These are phyloP conservation scores for Eleutherodactylus coqui DNA, from an alignment of 2,797 vertebrate species.

Conservation along the genomic window DNA sequence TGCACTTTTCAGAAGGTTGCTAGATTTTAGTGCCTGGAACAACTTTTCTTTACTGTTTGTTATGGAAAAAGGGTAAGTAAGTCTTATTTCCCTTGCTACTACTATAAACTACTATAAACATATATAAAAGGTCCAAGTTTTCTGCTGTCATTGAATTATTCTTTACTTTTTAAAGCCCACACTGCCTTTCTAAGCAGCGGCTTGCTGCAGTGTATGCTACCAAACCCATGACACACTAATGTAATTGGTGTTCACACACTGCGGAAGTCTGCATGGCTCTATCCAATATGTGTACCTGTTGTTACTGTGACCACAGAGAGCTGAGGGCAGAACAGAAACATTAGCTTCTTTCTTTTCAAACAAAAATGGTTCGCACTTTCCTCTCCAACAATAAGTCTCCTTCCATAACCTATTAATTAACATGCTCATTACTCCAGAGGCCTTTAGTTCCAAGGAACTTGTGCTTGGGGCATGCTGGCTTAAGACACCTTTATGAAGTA, in stretches of 20 bases:
- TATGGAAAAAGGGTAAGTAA: background rate
- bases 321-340: conserved; percentile 54
- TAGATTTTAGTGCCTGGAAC: background rate
- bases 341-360: conserved; percentile 59
- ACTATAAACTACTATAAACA: no score
- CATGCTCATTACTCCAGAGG: conserved; percentile 56
- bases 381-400: conserved; percentile 58
- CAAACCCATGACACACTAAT: background rate
- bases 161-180: background rate
- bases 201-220: background rate
- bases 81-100: background rate
- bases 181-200: background rate
- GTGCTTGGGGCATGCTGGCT: conserved; percentile 61
- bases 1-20: background rate
- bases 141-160: background rate
- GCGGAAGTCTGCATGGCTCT: conserved; percentile 30
- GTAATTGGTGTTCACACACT: conserved; percentile 33
- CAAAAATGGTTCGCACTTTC: conserved; percentile 61
- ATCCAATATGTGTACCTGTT: conserved; percentile 54
- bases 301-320: conserved; percentile 56
- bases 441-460: conserved; percentile 60
- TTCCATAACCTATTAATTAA: conserved; percentile 63
- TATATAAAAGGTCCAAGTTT: background rate
- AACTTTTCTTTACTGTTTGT: background rate
- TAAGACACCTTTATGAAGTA: conserved; percentile 62